These are phyloP conservation scores for Mya arenaria DNA, from an alignment of 1,140 invertebrate species.

Conservation along the genomic window DNA sequence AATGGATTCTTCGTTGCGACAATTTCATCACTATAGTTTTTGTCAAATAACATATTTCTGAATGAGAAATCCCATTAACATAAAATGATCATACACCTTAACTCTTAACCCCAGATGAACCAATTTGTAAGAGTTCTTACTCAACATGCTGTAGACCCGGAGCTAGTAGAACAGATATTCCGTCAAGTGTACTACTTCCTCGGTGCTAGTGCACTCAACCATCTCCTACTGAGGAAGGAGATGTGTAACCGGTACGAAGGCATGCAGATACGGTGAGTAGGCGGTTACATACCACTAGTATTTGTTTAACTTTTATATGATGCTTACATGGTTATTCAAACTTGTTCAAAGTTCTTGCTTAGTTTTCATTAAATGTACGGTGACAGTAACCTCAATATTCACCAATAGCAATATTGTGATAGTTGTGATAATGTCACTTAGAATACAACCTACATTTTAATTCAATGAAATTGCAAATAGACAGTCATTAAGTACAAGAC, in stretches of 20 bases:
- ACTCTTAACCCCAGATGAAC: constrained; percentile 84
- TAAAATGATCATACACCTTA: no score
- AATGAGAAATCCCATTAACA: neutral
- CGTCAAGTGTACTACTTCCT: constrained; percentile 96
- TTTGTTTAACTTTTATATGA: no score
- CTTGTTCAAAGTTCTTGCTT: no score
- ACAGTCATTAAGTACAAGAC: no score
- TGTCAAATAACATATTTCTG: neutral
- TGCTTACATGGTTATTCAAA: no score
- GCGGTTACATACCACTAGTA: no score
- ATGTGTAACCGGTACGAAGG: constrained; percentile 99
- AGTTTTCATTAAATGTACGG: no score
- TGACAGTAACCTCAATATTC: no score
- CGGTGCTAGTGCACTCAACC: constrained; percentile 96
- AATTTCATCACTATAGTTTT: neutral
- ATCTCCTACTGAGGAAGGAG: constrained; percentile 95
- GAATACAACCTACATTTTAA: no score
- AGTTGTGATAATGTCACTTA: no score
- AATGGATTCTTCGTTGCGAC: neutral
- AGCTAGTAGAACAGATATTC: constrained; percentile 90
- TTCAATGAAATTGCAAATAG: no score
- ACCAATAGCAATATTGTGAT: no score
- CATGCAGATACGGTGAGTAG: constrained; percentile 96
- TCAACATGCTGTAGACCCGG: constrained; percentile 88
- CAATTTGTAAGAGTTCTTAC: constrained; percentile 85